Evolutionary conservation across 2,888 invertebrate species (phyloP).

Genomic region (Cheilosia vernalis): DNA sequence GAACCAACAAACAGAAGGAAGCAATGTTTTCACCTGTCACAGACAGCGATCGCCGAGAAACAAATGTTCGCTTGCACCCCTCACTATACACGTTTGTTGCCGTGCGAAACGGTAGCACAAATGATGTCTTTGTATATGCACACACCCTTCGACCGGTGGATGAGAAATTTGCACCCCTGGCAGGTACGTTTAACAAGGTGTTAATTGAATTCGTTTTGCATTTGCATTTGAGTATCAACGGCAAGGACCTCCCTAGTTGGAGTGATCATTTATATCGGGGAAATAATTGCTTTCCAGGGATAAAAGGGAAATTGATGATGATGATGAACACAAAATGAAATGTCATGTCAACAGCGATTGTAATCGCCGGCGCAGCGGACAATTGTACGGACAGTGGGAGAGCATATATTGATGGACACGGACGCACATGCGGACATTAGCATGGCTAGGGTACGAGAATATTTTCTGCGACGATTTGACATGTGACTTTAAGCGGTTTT

Average conservation of each 20-base stretch:
- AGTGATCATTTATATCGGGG: slow-evolving; percentile 30
- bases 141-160: neutral
- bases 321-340: slow-evolving; percentile 75
- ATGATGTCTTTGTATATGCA: slow-evolving; percentile 60
- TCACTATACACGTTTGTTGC: neutral
- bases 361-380: slow-evolving; percentile 72
- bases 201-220: slow-evolving; percentile 84
- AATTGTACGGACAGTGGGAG: slow-evolving; percentile 4
- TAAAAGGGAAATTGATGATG: slow-evolving; percentile 61
- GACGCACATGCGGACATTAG: slow-evolving; percentile 37
- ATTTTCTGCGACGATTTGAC: neutral
- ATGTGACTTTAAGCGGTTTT: slow-evolving; percentile 1
- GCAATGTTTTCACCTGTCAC: slow-evolving; percentile 71
- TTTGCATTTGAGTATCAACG: slow-evolving; percentile 76
- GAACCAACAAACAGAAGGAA: slow-evolving; percentile 68
- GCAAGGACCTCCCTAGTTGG: slow-evolving; percentile 54
- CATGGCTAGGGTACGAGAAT: neutral
- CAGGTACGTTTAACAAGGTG: slow-evolving; percentile 78
- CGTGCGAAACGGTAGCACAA: slow-evolving; percentile 66
- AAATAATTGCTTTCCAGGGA: slow-evolving; percentile 27
- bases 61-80: slow-evolving; percentile 69
- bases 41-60: slow-evolving; percentile 35
- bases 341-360: slow-evolving; percentile 82
- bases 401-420: slow-evolving; percentile 50
- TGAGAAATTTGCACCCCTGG: slow-evolving; percentile 38